These are phyloP conservation scores for Epinephelus awoara DNA, from an alignment of 2,797 vertebrate genomes.

Conservation along the genomic window DNA sequence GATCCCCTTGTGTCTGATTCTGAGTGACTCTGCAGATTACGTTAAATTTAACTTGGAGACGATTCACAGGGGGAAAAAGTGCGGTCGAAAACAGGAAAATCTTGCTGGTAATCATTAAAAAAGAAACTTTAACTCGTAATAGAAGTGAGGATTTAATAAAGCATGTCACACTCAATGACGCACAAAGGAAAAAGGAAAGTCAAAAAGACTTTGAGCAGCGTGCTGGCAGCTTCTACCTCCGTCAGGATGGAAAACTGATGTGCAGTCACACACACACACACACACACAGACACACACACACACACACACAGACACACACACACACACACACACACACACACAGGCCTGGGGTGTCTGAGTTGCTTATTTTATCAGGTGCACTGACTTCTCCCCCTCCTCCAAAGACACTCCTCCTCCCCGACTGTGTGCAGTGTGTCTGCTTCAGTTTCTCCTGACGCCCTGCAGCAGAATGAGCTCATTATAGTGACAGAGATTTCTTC, in stretches of 20 bases:
- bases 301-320: constrained; percentile 42
- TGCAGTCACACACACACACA: constrained; percentile 31
- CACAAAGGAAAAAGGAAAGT: constrained; percentile 53
- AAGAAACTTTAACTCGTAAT: constrained; percentile 39
- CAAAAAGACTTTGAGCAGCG: constrained; percentile 33
- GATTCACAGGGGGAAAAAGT: constrained; percentile 29
- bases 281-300: constrained; percentile 42
- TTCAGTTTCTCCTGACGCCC: constrained; percentile 41
- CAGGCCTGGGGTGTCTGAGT: constrained; percentile 50
- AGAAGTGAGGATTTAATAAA: constrained; percentile 64
- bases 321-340: constrained; percentile 16
- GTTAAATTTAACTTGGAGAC: constrained; percentile 42
- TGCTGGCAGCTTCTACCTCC: constrained; percentile 56
- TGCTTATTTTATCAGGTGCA: constrained; percentile 88
- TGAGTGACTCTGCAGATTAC: constrained; percentile 48
- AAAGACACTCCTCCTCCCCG: constrained; percentile 38
- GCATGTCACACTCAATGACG: constrained; percentile 66
- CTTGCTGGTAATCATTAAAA: constrained; percentile 48
- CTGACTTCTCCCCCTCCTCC: constrained; percentile 10
- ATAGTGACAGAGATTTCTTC: constrained; percentile 16
- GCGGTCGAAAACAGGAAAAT: constrained; percentile 36
- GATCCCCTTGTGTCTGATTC: constrained; percentile 45
- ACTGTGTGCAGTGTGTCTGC: constrained; percentile 51
- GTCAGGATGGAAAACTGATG: constrained; percentile 70
- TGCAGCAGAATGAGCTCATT: constrained; percentile 24